Conservation (phyloP, 2,888 invertebrate genomes). For the Macrosoma leucophasiata region DNA sequence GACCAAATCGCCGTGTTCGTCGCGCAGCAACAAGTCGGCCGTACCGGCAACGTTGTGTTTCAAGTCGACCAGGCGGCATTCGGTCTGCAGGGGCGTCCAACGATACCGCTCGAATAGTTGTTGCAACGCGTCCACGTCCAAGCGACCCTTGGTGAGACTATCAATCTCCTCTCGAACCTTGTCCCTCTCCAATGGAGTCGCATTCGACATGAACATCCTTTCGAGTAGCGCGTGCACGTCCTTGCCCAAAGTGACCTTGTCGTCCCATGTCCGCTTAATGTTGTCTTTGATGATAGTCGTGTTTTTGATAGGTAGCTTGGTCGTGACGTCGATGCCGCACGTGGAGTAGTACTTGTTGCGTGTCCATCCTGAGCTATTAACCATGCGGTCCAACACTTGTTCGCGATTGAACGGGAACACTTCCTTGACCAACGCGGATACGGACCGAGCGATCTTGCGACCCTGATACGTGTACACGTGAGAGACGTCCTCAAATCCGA, state of each 20-base stretch:
- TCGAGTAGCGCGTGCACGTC: conserved; percentile 6
- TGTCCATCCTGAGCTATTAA: conserved; percentile 4
- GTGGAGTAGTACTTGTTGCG: conserved; percentile 3
- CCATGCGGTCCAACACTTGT: conserved; percentile 2
- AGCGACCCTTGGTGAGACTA: not conserved
- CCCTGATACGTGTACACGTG: conserved; percentile 1
- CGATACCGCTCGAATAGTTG: conserved; percentile 1
- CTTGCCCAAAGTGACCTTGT: conserved; percentile 4
- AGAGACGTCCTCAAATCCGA: too few relatives aligned
- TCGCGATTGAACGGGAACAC: conserved; percentile 3
- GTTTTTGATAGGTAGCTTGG: too few relatives aligned
- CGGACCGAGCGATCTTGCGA: conserved; percentile 2
- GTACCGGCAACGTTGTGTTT: conserved; percentile 2
- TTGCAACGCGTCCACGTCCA: too few relatives aligned
- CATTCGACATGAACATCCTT: conserved; percentile 1
- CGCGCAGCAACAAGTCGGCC: conserved; percentile 1
- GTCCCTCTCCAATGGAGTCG: conserved; percentile 1
- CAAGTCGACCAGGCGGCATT: conserved; percentile 2
- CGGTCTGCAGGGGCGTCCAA: conserved; percentile 3
- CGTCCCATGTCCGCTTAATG: conserved; percentile 2
- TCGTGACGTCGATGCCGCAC: not conserved
- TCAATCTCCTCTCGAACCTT: not conserved
- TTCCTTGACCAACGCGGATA: conserved; percentile 1
- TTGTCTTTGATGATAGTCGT: conserved; percentile 2
- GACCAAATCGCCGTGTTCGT: conserved; percentile 1